These are phyloP conservation scores for Danionella cerebrum DNA, from an alignment of 2,113 vertebrate species.

Conservation along the genomic window DNA sequence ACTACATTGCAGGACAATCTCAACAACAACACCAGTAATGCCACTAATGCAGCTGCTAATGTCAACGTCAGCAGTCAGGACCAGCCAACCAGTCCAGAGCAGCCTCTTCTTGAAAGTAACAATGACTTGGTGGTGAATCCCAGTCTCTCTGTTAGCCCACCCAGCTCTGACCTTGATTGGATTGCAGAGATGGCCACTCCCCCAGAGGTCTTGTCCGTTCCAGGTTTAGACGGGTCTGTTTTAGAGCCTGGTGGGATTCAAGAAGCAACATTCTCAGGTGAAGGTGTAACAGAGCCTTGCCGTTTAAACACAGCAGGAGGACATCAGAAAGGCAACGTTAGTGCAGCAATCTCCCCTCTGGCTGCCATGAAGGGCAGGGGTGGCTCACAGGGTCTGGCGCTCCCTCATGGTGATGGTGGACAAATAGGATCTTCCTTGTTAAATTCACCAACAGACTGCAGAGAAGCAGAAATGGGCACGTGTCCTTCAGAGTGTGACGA, in stretches of 20 bases:
- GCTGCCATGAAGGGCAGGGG: slow-evolving; percentile 45
- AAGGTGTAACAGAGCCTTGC: slow-evolving; percentile 38
- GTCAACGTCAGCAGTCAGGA: slow-evolving; percentile 36
- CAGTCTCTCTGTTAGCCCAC: background rate
- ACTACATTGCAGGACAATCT: slow-evolving; percentile 86
- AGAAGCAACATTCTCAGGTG: background rate
- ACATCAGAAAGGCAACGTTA: background rate
- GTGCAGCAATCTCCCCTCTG: slow-evolving; percentile 14
- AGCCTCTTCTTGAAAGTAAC: slow-evolving; percentile 2
- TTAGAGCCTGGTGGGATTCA: slow-evolving; percentile 40
- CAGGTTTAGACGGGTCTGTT: slow-evolving; percentile 54
- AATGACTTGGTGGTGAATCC: background rate
- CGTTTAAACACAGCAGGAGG: slow-evolving; percentile 15
- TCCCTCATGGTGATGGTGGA: slow-evolving; percentile 18
- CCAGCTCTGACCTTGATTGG: slow-evolving; percentile 71
- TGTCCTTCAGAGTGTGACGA: slow-evolving; percentile 43
- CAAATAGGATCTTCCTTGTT: slow-evolving; percentile 1
- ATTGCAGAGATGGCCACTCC: slow-evolving; percentile 81
- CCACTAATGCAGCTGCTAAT: background rate
- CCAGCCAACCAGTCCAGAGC: slow-evolving; percentile 15
- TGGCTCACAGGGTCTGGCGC: slow-evolving; percentile 18
- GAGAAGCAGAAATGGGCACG: slow-evolving; percentile 19
- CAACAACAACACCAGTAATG: slow-evolving; percentile 78
- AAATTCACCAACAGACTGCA: slow-evolving; percentile 45
- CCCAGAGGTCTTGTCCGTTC: slow-evolving; percentile 72